Evolutionary conservation across 2,888 invertebrate genomes (phyloP), one percentile per base, ranked within the genome.

Genomic region (Metalampra italica): DNA sequence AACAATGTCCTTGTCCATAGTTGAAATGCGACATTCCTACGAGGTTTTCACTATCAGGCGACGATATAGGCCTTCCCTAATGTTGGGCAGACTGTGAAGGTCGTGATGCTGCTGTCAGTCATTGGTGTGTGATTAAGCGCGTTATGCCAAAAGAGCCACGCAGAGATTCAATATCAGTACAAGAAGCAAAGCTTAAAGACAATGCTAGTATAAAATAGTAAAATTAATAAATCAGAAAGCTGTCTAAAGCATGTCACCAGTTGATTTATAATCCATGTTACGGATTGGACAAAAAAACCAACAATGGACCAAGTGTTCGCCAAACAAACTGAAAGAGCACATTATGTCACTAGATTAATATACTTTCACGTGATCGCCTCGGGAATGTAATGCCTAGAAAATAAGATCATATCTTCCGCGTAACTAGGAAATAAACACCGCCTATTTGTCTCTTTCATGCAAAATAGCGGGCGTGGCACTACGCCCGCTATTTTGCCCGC

Each of bases 361-460:
- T 59, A 71, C 81, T 81, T 81, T 82, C 80, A 69, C 78, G 60
- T 64, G 57, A 69, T 55, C 60, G 55, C 62, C 62, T 46, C 55
- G 50, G 59, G 60, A 66, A 60, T 54, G 56, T 65, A 64, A 66
- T 62, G 63, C 62, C 71, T 76, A 69, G 75, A 76, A 80, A 22
- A 78, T 77, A 63, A 71, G 74, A 78, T 76, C 70, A 71, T 58
- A 66, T 78, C 78, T 77, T 80, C 77, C 78, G 80, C 68, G 56
- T 59, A 59, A 66, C 59, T 66, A 78, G 76, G 77, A 80, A 82
- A 75, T 34, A 34, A 22, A 34, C 43, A 11, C 3, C 32, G 13
- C 0, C 41, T 43, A 8, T 15, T 51, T 44, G 49, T 72, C 72
- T 67, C 68, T 56, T 59, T 71, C 68, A 51, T 59, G 53, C 59